phyloP scores from a whole-genome alignment of 92 coral and sea anemone species.

The Diadumene lineata region DNA sequence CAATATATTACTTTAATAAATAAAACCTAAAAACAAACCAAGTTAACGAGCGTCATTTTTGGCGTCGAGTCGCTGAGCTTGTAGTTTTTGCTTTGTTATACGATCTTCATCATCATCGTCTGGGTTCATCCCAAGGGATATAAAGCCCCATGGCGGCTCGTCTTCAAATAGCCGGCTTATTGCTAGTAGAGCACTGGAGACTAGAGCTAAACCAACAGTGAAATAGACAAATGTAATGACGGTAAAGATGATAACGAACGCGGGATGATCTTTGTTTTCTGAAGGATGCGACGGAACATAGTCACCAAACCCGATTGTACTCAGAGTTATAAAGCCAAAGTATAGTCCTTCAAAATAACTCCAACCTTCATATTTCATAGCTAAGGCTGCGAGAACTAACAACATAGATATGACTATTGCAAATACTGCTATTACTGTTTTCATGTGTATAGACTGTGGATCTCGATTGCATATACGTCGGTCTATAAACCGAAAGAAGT shows the following conservation, averaged over 20 bases:
- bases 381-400: slow-evolving; percentile 77
- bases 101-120: slow-evolving; percentile 76
- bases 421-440: slow-evolving; percentile 86
- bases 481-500: slow-evolving; percentile 73
- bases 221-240: slow-evolving; percentile 92
- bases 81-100: slow-evolving; percentile 60
- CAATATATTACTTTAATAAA: neutral
- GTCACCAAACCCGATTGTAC: slow-evolving; percentile 98
- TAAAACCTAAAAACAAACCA: neutral
- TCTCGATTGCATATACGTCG: slow-evolving; percentile 71
- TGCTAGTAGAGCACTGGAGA: slow-evolving; percentile 96
- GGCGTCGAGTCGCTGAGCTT: slow-evolving; percentile 45
- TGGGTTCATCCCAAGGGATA: slow-evolving; percentile 67
- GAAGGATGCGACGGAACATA: slow-evolving; percentile 95
- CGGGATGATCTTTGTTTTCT: slow-evolving; percentile 75
- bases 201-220: slow-evolving; percentile 96
- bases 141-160: slow-evolving; percentile 98
- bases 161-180: slow-evolving; percentile 95
- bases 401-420: slow-evolving; percentile 74
- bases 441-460: slow-evolving; percentile 70
- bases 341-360: slow-evolving; percentile 97
- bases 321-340: slow-evolving; percentile 92
- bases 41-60: slow-evolving; percentile 29
- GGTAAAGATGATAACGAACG: slow-evolving; percentile 91
- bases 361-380: slow-evolving; percentile 97